A percentile compares a stretch with the other conserved stretches of the same genome.
Evolutionary conservation across 2,113 vertebrate genomes (phyloP).

Genomic region (Plestiodon gilberti): DNA sequence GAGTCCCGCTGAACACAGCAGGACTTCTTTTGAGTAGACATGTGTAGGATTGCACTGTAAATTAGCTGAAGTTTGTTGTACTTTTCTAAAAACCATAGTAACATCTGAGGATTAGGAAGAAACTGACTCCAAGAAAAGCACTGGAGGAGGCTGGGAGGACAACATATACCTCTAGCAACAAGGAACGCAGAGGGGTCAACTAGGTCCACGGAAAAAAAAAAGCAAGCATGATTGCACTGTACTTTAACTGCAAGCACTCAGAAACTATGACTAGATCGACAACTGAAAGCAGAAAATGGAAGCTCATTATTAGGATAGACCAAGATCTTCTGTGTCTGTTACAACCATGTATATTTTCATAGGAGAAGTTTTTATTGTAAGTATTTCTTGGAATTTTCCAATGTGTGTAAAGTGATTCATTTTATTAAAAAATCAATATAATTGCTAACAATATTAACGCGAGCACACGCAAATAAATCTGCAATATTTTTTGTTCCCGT

Average conservation of each 20-base stretch:
- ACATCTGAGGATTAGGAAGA: not conserved
- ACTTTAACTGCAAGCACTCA: not conserved
- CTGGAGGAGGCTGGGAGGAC: not conserved
- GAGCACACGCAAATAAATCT: not conserved
- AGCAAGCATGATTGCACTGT: not conserved
- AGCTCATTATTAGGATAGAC: not conserved
- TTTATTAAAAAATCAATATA: not conserved
- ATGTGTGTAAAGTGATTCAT: too few species aligned
- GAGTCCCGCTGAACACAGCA: too few species aligned
- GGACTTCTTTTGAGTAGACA: too few species aligned
- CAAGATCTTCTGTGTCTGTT: not conserved
- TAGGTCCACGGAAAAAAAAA: not conserved
- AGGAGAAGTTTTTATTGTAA: not conserved
- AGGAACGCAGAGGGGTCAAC: not conserved
- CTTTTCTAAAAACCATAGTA: not conserved
- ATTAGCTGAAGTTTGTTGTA: not conserved
- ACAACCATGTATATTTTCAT: not conserved
- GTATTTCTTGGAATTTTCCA: too few species aligned
- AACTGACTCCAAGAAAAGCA: not conserved
- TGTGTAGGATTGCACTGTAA: too few species aligned
- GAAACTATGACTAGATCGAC: not conserved
- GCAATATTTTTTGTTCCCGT: not conserved
- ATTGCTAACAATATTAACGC: not conserved
- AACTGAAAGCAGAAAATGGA: too few species aligned
- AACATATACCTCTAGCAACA: not conserved